A percentile compares a stretch with the other conserved stretches of the same genome.
Conservation (phyloP, 1,140 invertebrate genomes). For the Eufriesea mexicana region DNA sequence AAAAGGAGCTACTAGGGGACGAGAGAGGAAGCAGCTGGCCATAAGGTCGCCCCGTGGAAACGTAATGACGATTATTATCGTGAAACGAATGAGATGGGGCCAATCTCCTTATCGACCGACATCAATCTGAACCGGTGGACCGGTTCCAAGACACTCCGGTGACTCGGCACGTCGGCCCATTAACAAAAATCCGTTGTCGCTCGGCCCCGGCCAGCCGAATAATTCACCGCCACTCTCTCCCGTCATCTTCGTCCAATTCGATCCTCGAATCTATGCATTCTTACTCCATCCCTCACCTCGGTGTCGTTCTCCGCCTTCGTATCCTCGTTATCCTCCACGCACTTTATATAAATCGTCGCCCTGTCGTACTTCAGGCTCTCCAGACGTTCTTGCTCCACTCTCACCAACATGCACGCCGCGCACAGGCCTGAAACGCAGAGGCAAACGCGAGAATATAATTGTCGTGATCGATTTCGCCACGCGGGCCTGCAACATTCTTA, state of each 20-base stretch:
- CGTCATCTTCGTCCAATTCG: background rate
- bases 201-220: slow-evolving; percentile 1
- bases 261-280: background rate
- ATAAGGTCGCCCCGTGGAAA: slow-evolving; percentile 37
- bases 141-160: slow-evolving; percentile 59
- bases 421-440: slow-evolving; percentile 73
- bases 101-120: slow-evolving; percentile 71
- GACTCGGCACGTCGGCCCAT: slow-evolving; percentile 65
- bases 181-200: slow-evolving; percentile 59
- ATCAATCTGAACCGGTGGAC: slow-evolving; percentile 67
- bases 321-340: slow-evolving; percentile 77
- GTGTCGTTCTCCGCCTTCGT: slow-evolving; percentile 68
- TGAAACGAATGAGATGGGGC: slow-evolving; percentile 69
- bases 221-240: background rate
- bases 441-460: background rate
- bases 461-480: background rate
- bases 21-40: slow-evolving; percentile 33
- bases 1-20: background rate
- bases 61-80: slow-evolving; percentile 76
- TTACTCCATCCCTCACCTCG: slow-evolving; percentile 69
- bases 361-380: slow-evolving; percentile 79
- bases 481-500: no score
- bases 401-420: slow-evolving; percentile 73
- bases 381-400: slow-evolving; percentile 75
- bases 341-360: slow-evolving; percentile 79